phyloP scores from a whole-genome alignment of 2,888 invertebrate species.

The Machimus rusticus region DNA sequence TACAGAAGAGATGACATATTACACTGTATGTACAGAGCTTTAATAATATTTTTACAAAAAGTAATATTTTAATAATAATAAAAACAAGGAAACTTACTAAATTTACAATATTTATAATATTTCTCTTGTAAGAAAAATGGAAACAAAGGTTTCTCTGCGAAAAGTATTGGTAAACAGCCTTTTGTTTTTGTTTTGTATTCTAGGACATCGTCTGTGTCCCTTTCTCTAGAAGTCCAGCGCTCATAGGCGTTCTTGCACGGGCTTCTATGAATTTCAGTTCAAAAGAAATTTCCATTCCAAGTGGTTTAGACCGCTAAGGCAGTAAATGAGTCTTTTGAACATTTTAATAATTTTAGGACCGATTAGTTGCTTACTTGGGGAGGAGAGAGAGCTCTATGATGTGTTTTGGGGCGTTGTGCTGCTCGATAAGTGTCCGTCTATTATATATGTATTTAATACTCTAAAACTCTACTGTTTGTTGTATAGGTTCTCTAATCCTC shows the following conservation, averaged over 20 bases:
- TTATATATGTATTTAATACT: not conserved
- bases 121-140: conserved; percentile 1
- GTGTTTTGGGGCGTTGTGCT: not conserved
- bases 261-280: not conserved
- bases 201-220: not conserved
- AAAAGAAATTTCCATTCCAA: not conserved
- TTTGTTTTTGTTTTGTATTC: conserved; percentile 11
- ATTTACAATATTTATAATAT: conserved; percentile 28
- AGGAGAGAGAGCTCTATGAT: not conserved
- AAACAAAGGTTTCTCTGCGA: conserved; percentile 14
- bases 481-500: not conserved
- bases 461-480: not conserved
- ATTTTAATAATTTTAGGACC: not conserved
- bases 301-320: not conserved
- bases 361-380: not conserved
- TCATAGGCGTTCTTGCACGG: not conserved
- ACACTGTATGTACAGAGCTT: conserved; percentile 11
- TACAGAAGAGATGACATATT: not conserved
- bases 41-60: conserved; percentile 4
- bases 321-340: not conserved
- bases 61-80: not conserved
- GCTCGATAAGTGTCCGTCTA: not conserved
- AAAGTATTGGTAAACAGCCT: conserved; percentile 31
- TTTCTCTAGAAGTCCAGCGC: not conserved
- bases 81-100: conserved; percentile 2